A percentile compares a stretch with the other conserved stretches of the same genome.
These are phyloP conservation scores for Calliopsis andreniformis DNA, from an alignment of 1,140 invertebrate genomes.

Conservation along the genomic window DNA sequence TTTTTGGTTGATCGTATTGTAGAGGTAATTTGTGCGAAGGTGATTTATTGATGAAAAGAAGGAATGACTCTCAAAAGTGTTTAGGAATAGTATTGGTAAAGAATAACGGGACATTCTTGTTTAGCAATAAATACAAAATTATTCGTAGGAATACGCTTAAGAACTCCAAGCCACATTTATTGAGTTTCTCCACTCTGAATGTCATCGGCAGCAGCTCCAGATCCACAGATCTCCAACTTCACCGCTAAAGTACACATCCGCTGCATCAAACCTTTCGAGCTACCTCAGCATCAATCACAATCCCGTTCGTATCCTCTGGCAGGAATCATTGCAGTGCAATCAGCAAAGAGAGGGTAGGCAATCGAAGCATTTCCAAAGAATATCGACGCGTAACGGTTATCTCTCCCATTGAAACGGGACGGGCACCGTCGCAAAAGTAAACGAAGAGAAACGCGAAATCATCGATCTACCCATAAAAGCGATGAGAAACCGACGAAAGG, in stretches of 20 bases:
- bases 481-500: background rate
- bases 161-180: too few relatives aligned
- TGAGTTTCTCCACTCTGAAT: too few relatives aligned
- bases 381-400: slow-evolving; percentile 48
- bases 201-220: too few relatives aligned
- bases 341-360: slow-evolving; percentile 27
- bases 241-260: background rate
- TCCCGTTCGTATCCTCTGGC: background rate
- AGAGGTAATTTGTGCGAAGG: too few relatives aligned
- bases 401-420: slow-evolving; percentile 2
- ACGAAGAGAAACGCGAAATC: slow-evolving; percentile 13
- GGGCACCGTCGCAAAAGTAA: slow-evolving; percentile 11
- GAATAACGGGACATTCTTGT: too few relatives aligned
- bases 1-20: too few relatives aligned
- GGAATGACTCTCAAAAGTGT: too few relatives aligned
- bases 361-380: slow-evolving; percentile 32
- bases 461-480: background rate
- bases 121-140: too few relatives aligned
- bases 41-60: too few relatives aligned
- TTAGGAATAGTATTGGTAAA: too few relatives aligned
- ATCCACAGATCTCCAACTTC: background rate
- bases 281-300: slow-evolving; percentile 29
- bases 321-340: slow-evolving; percentile 15
- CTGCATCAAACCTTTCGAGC: slow-evolving; percentile 8
- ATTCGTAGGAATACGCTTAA: too few relatives aligned